Evolutionary conservation across 1,140 invertebrate genomes (phyloP).

Genomic region (Diplogasteroides magnus): DNA sequence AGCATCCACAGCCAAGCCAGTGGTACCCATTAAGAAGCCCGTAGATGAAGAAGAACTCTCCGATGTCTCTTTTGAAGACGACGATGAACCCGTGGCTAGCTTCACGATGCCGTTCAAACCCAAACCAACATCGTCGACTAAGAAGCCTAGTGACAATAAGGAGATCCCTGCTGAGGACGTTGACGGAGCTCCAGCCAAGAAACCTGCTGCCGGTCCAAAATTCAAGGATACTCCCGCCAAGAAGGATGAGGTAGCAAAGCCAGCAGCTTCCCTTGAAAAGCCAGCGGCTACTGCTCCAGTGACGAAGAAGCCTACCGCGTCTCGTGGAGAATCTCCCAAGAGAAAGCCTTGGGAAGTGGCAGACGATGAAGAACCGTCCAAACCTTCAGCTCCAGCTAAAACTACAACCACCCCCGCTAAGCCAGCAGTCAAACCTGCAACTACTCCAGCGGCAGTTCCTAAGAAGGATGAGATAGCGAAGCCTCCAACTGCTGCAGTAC

Average conservation of each 20-base stretch:
- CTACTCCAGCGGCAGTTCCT: background rate
- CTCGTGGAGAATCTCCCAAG: background rate
- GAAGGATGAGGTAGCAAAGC: background rate
- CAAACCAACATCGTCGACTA: too few relatives aligned
- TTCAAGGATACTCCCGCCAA: conserved; percentile 9
- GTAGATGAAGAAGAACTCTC: conserved; percentile 4
- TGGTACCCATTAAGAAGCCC: background rate
- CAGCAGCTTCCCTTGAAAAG: background rate
- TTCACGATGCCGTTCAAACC: too few relatives aligned
- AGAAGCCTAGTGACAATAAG: too few relatives aligned
- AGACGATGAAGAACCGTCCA: background rate
- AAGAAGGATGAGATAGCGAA: conserved; percentile 1
- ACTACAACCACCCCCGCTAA: background rate
- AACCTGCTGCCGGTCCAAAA: conserved; percentile 2
- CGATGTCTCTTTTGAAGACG: too few relatives aligned
- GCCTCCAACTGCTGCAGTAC: background rate
- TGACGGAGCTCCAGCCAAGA: conserved; percentile 1
- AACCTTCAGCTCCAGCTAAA: conserved; percentile 1
- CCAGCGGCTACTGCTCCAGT: background rate
- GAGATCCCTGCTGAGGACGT: conserved; percentile 7
- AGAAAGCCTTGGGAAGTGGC: too few relatives aligned
- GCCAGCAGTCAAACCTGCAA: background rate
- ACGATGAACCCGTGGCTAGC: too few relatives aligned
- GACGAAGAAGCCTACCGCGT: background rate
- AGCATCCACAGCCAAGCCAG: background rate